These are phyloP conservation scores for Timandra comae DNA, from an alignment of 2,888 invertebrate genomes.

Conservation along the genomic window DNA sequence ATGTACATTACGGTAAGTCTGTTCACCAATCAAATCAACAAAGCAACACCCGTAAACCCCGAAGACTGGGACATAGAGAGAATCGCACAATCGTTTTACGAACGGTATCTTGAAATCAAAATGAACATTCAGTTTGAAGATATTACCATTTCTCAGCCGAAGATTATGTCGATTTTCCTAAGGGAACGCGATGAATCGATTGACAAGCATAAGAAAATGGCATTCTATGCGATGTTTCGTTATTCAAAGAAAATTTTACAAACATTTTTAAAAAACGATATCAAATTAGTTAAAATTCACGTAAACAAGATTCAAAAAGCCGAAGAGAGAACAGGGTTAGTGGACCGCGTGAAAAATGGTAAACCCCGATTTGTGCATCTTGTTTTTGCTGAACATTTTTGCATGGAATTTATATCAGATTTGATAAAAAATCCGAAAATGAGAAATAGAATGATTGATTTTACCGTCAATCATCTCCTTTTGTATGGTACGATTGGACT, in stretches of 20 bases:
- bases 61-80: not conserved
- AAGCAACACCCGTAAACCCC: not conserved
- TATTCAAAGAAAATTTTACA: not conserved
- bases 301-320: not conserved
- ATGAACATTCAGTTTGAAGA: not conserved
- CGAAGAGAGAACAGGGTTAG: not conserved
- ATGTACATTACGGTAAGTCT: not conserved
- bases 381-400: not conserved
- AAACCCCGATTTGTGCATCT: not conserved
- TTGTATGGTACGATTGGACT: not conserved
- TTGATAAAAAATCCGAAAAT: not conserved
- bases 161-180: not conserved
- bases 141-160: not conserved
- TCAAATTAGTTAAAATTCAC: not conserved
- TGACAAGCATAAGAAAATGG: not conserved
- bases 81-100: not conserved
- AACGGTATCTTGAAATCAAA: not conserved
- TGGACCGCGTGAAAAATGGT: not conserved
- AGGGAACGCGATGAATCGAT: not conserved
- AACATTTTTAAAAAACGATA: not conserved
- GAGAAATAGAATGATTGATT: not conserved
- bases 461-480: not conserved
- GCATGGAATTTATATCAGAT: not conserved
- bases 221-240: not conserved
- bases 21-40: not conserved